Evolutionary conservation across 2,113 vertebrate genomes (phyloP).

Genomic region (Neotragus moschatus): DNA sequence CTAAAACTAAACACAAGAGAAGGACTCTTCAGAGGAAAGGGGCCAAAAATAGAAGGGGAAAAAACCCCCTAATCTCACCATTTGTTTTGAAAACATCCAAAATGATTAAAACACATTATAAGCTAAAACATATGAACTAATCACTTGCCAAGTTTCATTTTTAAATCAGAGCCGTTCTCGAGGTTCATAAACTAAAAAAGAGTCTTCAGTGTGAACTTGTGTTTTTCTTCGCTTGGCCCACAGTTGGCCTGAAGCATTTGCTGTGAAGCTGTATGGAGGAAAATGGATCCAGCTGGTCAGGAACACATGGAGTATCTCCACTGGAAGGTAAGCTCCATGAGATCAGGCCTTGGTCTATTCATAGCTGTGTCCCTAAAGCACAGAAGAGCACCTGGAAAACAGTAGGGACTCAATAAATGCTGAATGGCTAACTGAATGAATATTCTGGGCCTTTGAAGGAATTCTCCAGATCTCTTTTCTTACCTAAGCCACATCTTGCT

Average conservation of each 20-base stretch:
- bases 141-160: slow-evolving; percentile 83
- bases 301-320: not conserved
- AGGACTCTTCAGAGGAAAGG: slow-evolving; percentile 73
- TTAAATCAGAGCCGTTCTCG: slow-evolving; percentile 80
- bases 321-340: not conserved
- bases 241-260: slow-evolving; percentile 26
- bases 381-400: not conserved
- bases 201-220: slow-evolving; percentile 65
- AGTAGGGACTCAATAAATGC: not conserved
- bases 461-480: not conserved
- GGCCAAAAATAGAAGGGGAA: slow-evolving; percentile 77
- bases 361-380: not conserved
- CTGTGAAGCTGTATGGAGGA: not conserved
- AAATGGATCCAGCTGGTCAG: not conserved
- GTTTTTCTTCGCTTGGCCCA: slow-evolving; percentile 51
- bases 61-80: slow-evolving; percentile 73
- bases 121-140: slow-evolving; percentile 83
- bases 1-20: slow-evolving; percentile 62
- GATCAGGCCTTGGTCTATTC: not conserved
- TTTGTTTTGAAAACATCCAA: slow-evolving; percentile 84
- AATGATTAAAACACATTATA: slow-evolving; percentile 83
- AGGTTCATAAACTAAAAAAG: slow-evolving; percentile 78
- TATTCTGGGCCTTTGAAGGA: not conserved
- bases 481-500: not conserved
- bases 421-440: not conserved